These are phyloP conservation scores for Bicyclus anynana DNA, from an alignment of 1,140 invertebrate species.

Conservation along the genomic window DNA sequence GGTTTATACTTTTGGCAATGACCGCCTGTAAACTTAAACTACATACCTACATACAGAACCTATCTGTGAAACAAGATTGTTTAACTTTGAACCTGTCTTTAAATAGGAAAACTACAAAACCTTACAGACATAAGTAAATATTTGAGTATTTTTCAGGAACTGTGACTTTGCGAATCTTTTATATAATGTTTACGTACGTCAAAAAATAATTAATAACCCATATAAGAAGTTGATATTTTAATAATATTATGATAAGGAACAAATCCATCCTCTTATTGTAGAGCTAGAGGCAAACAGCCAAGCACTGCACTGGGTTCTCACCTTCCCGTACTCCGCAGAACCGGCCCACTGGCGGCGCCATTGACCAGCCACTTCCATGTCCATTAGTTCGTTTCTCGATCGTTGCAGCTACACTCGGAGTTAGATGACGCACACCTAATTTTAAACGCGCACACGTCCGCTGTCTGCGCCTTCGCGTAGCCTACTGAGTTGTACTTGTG, in stretches of 20 bases:
- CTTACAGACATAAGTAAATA: too few species aligned
- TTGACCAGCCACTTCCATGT: constrained; percentile 70
- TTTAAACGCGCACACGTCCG: constrained; percentile 48
- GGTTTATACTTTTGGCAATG: constrained; percentile 68
- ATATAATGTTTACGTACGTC: too few species aligned
- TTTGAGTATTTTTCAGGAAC: too few species aligned
- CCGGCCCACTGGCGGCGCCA: constrained; percentile 71
- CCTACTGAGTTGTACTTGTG: constrained; percentile 51
- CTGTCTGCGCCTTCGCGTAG: constrained; percentile 48
- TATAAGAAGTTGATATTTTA: too few species aligned
- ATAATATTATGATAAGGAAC: too few species aligned
- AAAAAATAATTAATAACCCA: too few species aligned
- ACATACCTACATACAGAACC: constrained; percentile 1
- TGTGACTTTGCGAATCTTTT: too few species aligned
- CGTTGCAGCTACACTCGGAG: constrained; percentile 69
- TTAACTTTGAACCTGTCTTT: background rate
- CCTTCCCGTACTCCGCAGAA: constrained; percentile 72
- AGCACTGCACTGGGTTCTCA: constrained; percentile 31
- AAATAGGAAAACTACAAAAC: background rate
- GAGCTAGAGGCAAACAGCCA: too few species aligned
- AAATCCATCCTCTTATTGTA: too few species aligned
- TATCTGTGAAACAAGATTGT: background rate
- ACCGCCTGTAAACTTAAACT: constrained; percentile 36
- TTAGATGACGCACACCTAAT: constrained; percentile 36
- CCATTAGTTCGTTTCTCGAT: constrained; percentile 40